phyloP scores from a whole-genome alignment of 2,113 vertebrate genomes.

The Hypomesus transpacificus region DNA sequence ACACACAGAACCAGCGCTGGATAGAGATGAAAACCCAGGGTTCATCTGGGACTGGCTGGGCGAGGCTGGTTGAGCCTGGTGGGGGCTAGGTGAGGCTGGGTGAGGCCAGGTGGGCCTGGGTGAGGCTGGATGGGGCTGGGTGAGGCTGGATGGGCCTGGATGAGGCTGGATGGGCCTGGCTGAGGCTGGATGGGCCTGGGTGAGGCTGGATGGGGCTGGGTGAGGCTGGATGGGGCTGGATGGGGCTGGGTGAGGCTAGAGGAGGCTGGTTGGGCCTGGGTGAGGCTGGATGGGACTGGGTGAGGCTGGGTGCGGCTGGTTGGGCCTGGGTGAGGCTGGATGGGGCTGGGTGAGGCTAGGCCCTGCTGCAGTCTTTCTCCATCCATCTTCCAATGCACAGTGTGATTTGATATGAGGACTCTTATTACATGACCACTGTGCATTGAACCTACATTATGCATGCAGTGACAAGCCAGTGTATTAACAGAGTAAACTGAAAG shows the following conservation, averaged over 20 bases:
- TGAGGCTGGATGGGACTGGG: too few species aligned
- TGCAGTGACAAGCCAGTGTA: conserved; percentile 7
- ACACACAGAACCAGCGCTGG: not conserved
- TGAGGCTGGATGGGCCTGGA: too few species aligned
- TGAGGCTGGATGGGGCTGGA: not conserved
- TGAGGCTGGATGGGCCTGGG: not conserved
- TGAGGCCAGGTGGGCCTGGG: too few species aligned
- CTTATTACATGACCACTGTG: conserved; percentile 33
- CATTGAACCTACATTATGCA: conserved; percentile 34
- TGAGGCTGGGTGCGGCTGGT: not conserved
- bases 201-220: not conserved
- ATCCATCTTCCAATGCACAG: not conserved
- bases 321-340: not conserved
- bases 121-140: too few species aligned
- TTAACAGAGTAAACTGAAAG: conserved; percentile 8
- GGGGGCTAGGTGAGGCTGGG: too few species aligned
- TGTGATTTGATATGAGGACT: conserved; percentile 14
- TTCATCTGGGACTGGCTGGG: not conserved
- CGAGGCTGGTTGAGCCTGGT: conserved; percentile 4
- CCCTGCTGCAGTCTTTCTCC: not conserved
- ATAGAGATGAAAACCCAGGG: conserved; percentile 7
- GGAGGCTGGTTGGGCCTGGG: not conserved
- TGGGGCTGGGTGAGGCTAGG: not conserved
- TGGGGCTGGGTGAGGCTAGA: not conserved
- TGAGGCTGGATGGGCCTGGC: not conserved